phyloP scores from a whole-genome alignment of 2,888 invertebrate species.

The Selenia dentaria region DNA sequence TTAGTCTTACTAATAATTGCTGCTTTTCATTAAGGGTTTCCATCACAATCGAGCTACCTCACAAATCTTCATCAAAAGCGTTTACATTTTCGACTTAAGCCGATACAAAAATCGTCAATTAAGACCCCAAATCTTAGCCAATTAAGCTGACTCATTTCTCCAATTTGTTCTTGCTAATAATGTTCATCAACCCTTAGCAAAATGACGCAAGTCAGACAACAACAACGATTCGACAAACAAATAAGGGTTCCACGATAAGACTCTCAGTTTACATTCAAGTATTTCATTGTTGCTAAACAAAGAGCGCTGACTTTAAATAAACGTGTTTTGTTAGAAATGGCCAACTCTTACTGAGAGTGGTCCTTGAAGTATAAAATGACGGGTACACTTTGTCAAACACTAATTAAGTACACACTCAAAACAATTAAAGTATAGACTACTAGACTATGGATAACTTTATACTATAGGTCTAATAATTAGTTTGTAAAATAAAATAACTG shows the following conservation, averaged over 20 bases:
- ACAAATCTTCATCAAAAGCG: no score
- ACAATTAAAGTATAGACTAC: no score
- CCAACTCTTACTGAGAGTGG: constrained; percentile 43
- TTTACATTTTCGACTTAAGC: no score
- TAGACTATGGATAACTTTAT: no score
- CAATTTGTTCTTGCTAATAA: constrained; percentile 35
- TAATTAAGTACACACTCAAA: constrained; percentile 5
- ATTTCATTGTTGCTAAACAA: constrained; percentile 73
- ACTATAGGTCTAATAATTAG: no score
- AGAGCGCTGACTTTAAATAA: constrained; percentile 49
- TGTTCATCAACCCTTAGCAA: constrained; percentile 34
- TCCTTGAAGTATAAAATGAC: constrained; percentile 4
- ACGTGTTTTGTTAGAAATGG: constrained; percentile 71
- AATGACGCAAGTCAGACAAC: constrained; percentile 55
- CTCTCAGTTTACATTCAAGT: constrained; percentile 66
- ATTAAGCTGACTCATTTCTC: constrained; percentile 32
- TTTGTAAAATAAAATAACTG: no score
- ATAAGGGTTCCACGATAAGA: constrained; percentile 70
- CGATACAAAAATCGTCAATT: background rate
- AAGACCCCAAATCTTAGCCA: background rate
- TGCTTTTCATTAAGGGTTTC: no score
- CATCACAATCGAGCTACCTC: no score
- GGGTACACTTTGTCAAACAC: constrained; percentile 2
- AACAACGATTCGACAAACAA: constrained; percentile 69
- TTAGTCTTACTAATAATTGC: no score